Percentiles rank a stretch among this genome's conserved stretches.
phyloP scores from a whole-genome alignment of 2,113 vertebrate genomes.

The Myocastor coypus region DNA sequence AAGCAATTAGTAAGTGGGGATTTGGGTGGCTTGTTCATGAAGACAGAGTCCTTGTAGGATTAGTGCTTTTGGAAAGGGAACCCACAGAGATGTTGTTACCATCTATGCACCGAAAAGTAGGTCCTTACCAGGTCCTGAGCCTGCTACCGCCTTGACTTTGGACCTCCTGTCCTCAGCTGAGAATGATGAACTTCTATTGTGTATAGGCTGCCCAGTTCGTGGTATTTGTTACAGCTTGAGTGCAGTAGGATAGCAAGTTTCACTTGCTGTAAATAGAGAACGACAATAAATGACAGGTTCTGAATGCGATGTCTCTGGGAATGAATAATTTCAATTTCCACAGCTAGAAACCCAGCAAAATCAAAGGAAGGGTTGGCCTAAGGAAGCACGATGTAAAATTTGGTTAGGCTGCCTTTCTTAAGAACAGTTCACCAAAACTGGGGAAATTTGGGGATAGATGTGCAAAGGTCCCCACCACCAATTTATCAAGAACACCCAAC shows the following conservation, averaged over 20 bases:
- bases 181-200: not conserved
- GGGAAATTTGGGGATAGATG: not conserved
- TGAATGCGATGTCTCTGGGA: not conserved
- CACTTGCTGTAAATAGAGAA: not conserved
- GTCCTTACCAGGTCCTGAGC: not conserved
- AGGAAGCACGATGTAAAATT: not conserved
- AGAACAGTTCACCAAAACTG: constrained; percentile 16
- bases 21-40: not conserved
- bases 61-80: not conserved
- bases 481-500: not conserved
- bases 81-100: not conserved
- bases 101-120: not conserved
- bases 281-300: not conserved
- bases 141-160: not conserved
- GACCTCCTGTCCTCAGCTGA: not conserved
- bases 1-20: not conserved
- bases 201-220: not conserved
- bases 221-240: not conserved
- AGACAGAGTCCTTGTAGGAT: not conserved
- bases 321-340: not conserved
- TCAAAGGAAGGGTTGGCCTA: not conserved
- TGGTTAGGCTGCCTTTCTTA: not conserved
- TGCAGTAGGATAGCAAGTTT: not conserved
- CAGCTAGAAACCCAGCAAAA: not conserved
- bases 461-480: not conserved